Conservation (phyloP, 1,140 invertebrate genomes). For the Psilanteris sp. region DNA sequence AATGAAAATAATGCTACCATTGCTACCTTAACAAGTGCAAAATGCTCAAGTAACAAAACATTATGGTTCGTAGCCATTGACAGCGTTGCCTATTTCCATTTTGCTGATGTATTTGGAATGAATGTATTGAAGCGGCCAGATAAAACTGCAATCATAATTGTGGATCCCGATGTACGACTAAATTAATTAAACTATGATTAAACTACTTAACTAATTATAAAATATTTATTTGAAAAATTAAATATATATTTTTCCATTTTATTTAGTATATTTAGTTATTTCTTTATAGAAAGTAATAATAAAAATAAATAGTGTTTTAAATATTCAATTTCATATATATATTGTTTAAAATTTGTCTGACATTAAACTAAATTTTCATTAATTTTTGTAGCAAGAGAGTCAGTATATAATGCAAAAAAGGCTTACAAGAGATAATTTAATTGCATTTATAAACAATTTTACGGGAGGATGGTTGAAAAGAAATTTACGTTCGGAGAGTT, state of each 20-base stretch:
- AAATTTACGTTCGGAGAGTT: constrained; percentile 75
- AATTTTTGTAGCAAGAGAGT: constrained; percentile 82
- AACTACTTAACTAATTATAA: too few species aligned
- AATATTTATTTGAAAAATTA: too few species aligned
- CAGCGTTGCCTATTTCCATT: constrained; percentile 84
- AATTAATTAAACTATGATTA: too few species aligned
- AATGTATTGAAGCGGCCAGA: constrained; percentile 82
- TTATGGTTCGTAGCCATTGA: constrained; percentile 87
- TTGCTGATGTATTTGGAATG: constrained; percentile 86
- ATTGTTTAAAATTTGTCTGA: too few species aligned
- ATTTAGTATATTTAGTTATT: too few species aligned
- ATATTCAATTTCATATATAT: too few species aligned
- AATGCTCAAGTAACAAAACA: constrained; percentile 84
- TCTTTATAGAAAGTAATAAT: too few species aligned
- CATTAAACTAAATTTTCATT: not conserved
- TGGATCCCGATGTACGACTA: constrained; percentile 85
- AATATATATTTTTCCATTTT: too few species aligned
- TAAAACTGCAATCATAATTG: constrained; percentile 85
- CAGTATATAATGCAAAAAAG: constrained; percentile 83
- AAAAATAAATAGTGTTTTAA: not conserved
- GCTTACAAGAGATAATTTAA: constrained; percentile 81
- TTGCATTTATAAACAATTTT: constrained; percentile 85
- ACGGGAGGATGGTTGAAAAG: constrained; percentile 81
- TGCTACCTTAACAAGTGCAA: constrained; percentile 72
- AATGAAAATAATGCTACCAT: constrained; percentile 15